Percentiles rank a stretch among this genome's conserved stretches.
Evolutionary conservation across 2,888 invertebrate species (phyloP).

Genomic region (Hyposoter dolosus): DNA sequence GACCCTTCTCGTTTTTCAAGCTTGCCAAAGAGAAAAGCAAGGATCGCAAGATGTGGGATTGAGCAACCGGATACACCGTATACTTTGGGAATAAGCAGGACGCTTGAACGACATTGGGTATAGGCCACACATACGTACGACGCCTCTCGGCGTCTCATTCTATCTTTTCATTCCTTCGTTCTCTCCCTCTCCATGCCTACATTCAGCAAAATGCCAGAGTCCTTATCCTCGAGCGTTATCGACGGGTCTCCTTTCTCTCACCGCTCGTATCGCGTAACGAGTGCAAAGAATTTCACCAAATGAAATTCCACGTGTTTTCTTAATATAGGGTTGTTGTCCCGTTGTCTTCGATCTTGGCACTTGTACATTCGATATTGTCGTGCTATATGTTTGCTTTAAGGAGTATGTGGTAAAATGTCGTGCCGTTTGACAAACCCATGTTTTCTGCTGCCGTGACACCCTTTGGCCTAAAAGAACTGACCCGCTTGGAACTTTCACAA

Average conservation of each 20-base stretch:
- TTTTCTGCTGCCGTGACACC: background rate
- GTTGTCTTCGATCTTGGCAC: constrained; percentile 9
- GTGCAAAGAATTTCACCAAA: constrained; percentile 79
- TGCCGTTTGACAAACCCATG: background rate
- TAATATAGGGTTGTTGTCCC: constrained; percentile 23
- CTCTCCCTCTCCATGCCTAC: constrained; percentile 1
- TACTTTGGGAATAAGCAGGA: constrained; percentile 1
- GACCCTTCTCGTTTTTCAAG: constrained; percentile 5
- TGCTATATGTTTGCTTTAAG: background rate
- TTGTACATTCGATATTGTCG: constrained; percentile 33
- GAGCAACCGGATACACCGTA: constrained; percentile 52
- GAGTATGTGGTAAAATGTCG: background rate
- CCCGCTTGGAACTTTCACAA: constrained; percentile 14
- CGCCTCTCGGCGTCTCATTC: constrained; percentile 14
- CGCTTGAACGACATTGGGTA: constrained; percentile 49
- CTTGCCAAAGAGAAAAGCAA: constrained; percentile 25
- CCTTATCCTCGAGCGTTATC: constrained; percentile 48
- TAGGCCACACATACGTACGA: background rate
- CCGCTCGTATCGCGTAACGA: constrained; percentile 76
- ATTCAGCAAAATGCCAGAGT: constrained; percentile 37
- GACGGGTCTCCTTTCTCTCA: constrained; percentile 36
- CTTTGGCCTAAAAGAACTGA: constrained; percentile 3
- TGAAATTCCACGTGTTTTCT: constrained; percentile 77
- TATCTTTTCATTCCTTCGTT: constrained; percentile 46
- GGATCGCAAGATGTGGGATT: constrained; percentile 24